Evolutionary conservation across 2,113 vertebrate species (phyloP).

Genomic region (Clarias batrachus): DNA sequence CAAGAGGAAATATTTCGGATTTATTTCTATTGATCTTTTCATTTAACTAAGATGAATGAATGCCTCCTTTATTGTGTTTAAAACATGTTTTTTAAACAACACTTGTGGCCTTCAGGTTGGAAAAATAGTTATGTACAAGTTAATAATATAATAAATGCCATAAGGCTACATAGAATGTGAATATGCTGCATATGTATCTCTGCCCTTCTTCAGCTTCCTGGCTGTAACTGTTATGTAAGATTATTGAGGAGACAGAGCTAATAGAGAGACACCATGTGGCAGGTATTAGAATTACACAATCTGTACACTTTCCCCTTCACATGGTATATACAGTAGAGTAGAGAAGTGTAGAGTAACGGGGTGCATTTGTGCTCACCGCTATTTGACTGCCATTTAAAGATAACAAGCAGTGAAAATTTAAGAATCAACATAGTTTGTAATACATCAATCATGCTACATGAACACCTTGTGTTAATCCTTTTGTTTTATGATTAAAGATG

Average conservation of each 20-base stretch:
- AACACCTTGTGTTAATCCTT: neutral
- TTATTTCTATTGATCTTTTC: neutral
- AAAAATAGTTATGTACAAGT: neutral
- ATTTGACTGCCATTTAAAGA: neutral
- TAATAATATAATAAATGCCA: neutral
- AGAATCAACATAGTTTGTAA: neutral
- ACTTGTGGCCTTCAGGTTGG: neutral
- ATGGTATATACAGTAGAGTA: no score
- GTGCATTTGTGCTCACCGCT: neutral
- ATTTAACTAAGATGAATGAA: neutral
- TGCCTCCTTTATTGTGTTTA: neutral
- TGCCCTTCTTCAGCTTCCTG: slow-evolving; percentile 2
- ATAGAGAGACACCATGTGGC: slow-evolving; percentile 64
- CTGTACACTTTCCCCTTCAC: neutral
- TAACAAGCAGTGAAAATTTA: neutral
- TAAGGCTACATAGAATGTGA: neutral
- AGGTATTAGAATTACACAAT: slow-evolving; percentile 49
- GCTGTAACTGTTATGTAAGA: slow-evolving; percentile 27
- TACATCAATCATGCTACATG: neutral
- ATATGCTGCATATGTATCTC: neutral
- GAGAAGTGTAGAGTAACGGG: neutral
- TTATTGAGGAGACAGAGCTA: slow-evolving; percentile 13
- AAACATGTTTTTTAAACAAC: neutral
- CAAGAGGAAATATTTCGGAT: neutral
- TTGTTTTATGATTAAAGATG: neutral